phyloP scores from a whole-genome alignment of 64 coral and sea anemone genomes.

The Porites australiensis region DNA sequence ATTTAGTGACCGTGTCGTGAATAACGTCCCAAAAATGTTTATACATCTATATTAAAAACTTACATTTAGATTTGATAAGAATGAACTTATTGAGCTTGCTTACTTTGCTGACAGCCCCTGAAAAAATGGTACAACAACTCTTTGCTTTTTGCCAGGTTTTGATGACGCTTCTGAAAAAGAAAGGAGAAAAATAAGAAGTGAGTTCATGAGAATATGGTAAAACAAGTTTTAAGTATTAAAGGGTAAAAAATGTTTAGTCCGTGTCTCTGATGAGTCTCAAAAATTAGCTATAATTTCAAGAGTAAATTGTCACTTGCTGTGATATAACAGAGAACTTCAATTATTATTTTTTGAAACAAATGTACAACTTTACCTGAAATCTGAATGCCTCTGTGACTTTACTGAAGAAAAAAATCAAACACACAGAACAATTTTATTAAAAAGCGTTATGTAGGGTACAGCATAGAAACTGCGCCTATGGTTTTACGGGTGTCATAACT shows the following conservation, averaged over 20 bases:
- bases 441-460: too few relatives aligned
- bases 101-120: slow-evolving; percentile 91
- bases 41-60: too few relatives aligned
- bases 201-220: too few relatives aligned
- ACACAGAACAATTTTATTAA: neutral
- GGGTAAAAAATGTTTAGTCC: too few relatives aligned
- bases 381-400: slow-evolving; percentile 86
- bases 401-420: slow-evolving; percentile 28
- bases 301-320: neutral
- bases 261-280: too few relatives aligned
- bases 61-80: too few relatives aligned
- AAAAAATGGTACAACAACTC: slow-evolving; percentile 91
- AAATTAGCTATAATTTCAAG: neutral
- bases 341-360: neutral
- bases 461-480: too few relatives aligned
- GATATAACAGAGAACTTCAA: neutral
- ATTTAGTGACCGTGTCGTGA: too few relatives aligned
- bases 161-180: slow-evolving; percentile 70
- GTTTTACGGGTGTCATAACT: too few relatives aligned
- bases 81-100: neutral
- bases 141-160: slow-evolving; percentile 59
- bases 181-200: neutral
- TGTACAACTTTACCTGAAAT: slow-evolving; percentile 77
- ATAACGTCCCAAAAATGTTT: too few relatives aligned
- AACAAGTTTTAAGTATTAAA: too few relatives aligned